Evolutionary conservation across 2,113 vertebrate genomes (phyloP), one percentile per base, ranked within the genome.

Genomic region (Carettochelys insculpta): DNA sequence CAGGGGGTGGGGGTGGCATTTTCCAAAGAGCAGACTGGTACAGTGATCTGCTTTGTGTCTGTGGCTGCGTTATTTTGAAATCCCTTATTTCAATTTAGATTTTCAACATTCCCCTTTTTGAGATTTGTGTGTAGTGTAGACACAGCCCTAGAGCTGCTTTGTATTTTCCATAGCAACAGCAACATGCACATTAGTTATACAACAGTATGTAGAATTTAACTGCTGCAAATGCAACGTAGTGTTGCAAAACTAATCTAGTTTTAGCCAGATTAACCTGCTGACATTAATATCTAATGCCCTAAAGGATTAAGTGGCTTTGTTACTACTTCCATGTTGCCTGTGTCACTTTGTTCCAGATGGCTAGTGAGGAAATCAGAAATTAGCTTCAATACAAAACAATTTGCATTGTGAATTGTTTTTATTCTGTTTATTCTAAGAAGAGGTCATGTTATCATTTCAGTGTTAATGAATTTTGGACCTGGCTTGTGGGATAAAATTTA

Each of bases 201-300:
- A 85, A 43, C 88, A 81, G 54, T 82, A 80, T 83, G 48, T 83
- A 47, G 86, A 90, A 92, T 88, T 91, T 77, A 92, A 93, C 91
- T 92, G 84, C 75, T 54, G 81, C 86, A 88, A 87, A 96, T 78
- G 47, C 71, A 92, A 84, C 48, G 87, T 87, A 80, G 77, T 95
- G 84, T 82, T 92, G 90, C 94, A 82, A 88, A 91, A 89, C 93
- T 93, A 94, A 94, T 96, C 95, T 87, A 87, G 87, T 79, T 75
- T 81, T 90, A 86, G 76, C 80, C 88, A 93, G 95, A 96, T 96
- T 94, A 96, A 95, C 90, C 97, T 87, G 95, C 93, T 96, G 95
- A 95, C 92, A 96, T 95, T 88, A 95, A 93, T 96, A 92, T 95
- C 27, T 82, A 25, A 93, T 83, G 22, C 85, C 83, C 75, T 84